These are phyloP conservation scores for Plectus sambesii DNA, from an alignment of 1,140 invertebrate species.

Conservation along the genomic window DNA sequence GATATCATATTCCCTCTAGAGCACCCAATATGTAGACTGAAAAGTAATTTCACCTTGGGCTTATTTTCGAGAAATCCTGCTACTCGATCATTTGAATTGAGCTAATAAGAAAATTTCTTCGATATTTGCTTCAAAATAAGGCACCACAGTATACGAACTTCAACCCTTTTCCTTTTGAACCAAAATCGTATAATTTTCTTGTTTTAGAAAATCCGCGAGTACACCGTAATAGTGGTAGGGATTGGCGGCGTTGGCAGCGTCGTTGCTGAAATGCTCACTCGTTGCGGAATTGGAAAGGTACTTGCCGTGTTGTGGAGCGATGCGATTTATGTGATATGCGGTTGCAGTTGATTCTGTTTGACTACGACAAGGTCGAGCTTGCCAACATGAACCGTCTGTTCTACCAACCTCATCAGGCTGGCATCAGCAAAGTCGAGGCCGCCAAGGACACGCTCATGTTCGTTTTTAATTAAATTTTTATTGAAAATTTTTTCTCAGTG, in stretches of 20 bases:
- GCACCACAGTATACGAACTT: conserved; percentile 1
- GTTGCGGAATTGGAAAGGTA: conserved; percentile 97
- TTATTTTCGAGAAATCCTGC: no score
- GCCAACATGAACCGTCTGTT: conserved; percentile 99
- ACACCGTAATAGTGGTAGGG: conserved; percentile 86
- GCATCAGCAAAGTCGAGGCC: conserved; percentile 89
- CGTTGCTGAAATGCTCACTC: conserved; percentile 90
- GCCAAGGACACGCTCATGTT: conserved; percentile 69
- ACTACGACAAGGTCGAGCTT: conserved; percentile 97
- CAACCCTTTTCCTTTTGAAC: conserved; percentile 10
- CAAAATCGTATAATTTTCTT: conserved; percentile 15
- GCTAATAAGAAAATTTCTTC: neutral
- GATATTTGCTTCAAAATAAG: conserved; percentile 15
- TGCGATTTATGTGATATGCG: conserved; percentile 33
- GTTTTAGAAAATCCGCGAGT: conserved; percentile 76
- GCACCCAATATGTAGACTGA: no score
- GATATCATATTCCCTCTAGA: no score
- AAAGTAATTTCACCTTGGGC: no score
- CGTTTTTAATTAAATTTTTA: conserved; percentile 10
- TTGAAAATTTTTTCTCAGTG: conserved; percentile 1
- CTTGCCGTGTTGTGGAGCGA: no score
- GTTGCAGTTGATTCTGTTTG: conserved; percentile 69
- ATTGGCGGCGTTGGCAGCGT: conserved; percentile 97
- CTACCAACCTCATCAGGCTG: conserved; percentile 94
- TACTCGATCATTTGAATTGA: no score